These are phyloP conservation scores for Emydocephalus ijimae DNA, from an alignment of 2,113 vertebrate species.

Conservation along the genomic window DNA sequence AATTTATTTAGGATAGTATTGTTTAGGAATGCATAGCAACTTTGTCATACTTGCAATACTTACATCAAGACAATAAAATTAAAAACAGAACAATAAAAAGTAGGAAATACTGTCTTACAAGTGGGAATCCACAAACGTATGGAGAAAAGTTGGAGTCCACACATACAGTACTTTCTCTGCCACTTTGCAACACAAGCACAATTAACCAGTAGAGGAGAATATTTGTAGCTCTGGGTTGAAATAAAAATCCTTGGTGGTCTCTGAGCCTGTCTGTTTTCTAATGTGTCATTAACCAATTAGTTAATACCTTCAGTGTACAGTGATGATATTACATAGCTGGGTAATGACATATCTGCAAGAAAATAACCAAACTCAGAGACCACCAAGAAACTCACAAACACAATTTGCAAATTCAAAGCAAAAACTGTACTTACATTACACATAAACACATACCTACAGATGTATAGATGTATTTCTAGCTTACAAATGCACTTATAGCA, in stretches of 20 bases:
- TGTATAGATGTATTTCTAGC: not conserved
- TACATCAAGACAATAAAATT: not conserved
- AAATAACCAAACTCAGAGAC: not conserved
- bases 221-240: not conserved
- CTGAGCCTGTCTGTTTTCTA: not conserved
- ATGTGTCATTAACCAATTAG: not conserved
- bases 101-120: not conserved
- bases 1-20: not conserved
- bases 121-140: not conserved
- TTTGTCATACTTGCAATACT: not conserved
- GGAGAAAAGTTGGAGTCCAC: not conserved
- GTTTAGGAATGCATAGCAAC: not conserved
- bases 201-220: not conserved
- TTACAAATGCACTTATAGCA: not conserved
- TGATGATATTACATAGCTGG: not conserved
- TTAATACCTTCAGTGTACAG: not conserved
- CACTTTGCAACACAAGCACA: not conserved
- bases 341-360: not conserved
- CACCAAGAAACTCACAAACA: not conserved
- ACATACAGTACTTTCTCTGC: not conserved
- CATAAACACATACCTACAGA: not conserved
- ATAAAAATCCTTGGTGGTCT: not conserved
- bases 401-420: not conserved
- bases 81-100: not conserved
- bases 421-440: not conserved